phyloP scores from a whole-genome alignment of 2,888 invertebrate species.

The Drosophila mimetica region DNA sequence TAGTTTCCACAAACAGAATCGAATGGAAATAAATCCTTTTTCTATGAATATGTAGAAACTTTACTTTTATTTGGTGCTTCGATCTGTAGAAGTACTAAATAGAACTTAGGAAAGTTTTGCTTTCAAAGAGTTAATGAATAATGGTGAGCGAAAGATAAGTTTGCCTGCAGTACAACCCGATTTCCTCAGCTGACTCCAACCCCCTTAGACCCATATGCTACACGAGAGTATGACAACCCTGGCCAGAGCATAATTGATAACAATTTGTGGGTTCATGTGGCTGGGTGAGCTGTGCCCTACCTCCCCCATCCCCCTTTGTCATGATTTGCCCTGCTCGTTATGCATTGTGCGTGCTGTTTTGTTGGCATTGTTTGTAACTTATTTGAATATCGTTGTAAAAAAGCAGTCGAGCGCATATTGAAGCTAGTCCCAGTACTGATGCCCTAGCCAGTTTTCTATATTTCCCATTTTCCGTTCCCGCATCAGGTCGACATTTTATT shows the following conservation, averaged over 20 bases:
- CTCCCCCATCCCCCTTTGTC: constrained; percentile 1
- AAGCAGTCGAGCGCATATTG: constrained; percentile 67
- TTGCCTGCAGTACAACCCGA: background rate
- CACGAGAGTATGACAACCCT: constrained; percentile 37
- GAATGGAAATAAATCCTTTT: background rate
- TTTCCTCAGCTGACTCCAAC: constrained; percentile 35
- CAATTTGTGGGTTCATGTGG: constrained; percentile 29
- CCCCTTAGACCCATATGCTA: constrained; percentile 4
- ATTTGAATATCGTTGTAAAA: constrained; percentile 54
- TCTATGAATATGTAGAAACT: too few species aligned
- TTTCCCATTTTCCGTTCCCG: constrained; percentile 64
- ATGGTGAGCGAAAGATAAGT: constrained; percentile 13
- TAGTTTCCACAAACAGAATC: background rate
- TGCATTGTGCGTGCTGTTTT: constrained; percentile 44
- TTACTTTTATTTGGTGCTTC: too few species aligned
- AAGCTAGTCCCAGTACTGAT: constrained; percentile 46
- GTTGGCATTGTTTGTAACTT: constrained; percentile 59
- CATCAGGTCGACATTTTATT: constrained; percentile 22
- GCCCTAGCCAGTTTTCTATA: constrained; percentile 59
- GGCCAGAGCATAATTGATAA: constrained; percentile 66
- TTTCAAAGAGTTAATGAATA: too few species aligned
- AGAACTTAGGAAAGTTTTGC: too few species aligned
- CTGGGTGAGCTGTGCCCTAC: constrained; percentile 4
- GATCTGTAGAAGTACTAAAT: too few species aligned
- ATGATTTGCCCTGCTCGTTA: constrained; percentile 22